Percentiles rank a stretch among this genome's conserved stretches.
These are phyloP conservation scores for Eubasilissa regina DNA, from an alignment of 1,140 invertebrate genomes.

Conservation along the genomic window DNA sequence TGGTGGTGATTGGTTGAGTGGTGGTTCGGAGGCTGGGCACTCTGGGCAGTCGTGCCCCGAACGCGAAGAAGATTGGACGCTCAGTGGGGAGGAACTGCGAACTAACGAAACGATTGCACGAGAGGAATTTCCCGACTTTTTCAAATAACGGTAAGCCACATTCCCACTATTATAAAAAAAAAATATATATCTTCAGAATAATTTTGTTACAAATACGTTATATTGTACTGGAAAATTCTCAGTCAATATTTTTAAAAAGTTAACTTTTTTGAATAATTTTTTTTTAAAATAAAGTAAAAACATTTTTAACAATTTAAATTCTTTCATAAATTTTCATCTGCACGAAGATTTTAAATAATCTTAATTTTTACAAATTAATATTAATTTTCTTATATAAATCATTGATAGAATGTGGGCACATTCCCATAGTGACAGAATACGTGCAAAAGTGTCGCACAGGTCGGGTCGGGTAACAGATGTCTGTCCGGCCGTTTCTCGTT, in stretches of 20 bases:
- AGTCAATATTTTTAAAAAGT: no score
- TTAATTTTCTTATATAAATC: no score
- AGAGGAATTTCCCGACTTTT: conserved; percentile 53
- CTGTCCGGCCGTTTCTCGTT: neutral
- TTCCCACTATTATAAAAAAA: no score
- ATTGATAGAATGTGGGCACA: neutral
- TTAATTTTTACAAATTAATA: neutral
- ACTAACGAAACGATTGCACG: conserved; percentile 19
- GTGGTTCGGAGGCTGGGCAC: conserved; percentile 39
- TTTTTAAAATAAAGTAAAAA: neutral
- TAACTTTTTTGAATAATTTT: conserved; percentile 13
- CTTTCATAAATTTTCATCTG: neutral
- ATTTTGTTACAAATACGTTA: no score
- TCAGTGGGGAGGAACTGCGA: conserved; percentile 2
- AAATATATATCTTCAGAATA: no score
- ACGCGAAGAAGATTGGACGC: conserved; percentile 48
- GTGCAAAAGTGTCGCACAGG: conserved; percentile 28
- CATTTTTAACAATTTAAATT: neutral
- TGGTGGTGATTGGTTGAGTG: conserved; percentile 50
- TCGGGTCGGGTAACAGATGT: conserved; percentile 49
- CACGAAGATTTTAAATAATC: neutral
- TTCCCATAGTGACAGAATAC: conserved; percentile 20
- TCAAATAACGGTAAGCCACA: conserved; percentile 55
- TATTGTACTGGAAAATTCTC: no score
- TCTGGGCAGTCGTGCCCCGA: conserved; percentile 55